Base-by-base conservation (phyloP, 53 echinoderm and acorn worm genomes). In the Paelopatides confundens region DNA sequence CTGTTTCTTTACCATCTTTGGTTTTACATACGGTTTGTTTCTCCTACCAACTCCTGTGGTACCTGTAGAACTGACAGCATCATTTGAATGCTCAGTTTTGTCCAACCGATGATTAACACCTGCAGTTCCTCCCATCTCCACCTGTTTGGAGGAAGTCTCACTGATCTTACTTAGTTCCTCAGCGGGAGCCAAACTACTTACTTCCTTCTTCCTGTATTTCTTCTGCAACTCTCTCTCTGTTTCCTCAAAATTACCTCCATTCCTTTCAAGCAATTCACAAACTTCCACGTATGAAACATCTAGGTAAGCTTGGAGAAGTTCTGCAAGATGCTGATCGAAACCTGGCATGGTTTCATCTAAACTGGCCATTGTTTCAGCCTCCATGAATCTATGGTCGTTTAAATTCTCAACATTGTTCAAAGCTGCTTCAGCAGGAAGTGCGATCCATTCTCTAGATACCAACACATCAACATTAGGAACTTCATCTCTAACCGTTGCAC, bases 251-350 rank as follows among this genome's bases (percentile, higher is more conserved):
- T 79, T 14, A 46, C 35, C 79, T 31, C 48, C 26, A 32, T 79
- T 79, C 2, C 30, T 53, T 33, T 79, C 79, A 29, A 79, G 33
- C 13, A 50, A 28, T 52, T 32, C 79, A 79, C 79, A 79, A 15
- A 79, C 79, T 48, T 79, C 53, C 5, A 52, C 12, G 5, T 50
- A 79, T 8, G 79, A 31, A 27, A 79, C 53, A 32, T 79, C 52
- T 8, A 30, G 7, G 48, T 79, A 33, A 30, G n/a, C 2, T 33
- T 79, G 51, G 17, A 79, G 54, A 27, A 79, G 54, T 3, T 51
- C 29, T 52, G 79, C 28, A 6, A 79, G 18, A 31, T 79, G 47
- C 31, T 51, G 12, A 79, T 79, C 79, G 29, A 79, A 79, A 23
- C 52, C 33, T 6, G 54, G 79, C 31, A 79, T 51, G 15, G 29